Evolutionary conservation across 2,888 invertebrate genomes (phyloP), one percentile per base, ranked within the genome.

Genomic region (Heteromurus nitidus): DNA sequence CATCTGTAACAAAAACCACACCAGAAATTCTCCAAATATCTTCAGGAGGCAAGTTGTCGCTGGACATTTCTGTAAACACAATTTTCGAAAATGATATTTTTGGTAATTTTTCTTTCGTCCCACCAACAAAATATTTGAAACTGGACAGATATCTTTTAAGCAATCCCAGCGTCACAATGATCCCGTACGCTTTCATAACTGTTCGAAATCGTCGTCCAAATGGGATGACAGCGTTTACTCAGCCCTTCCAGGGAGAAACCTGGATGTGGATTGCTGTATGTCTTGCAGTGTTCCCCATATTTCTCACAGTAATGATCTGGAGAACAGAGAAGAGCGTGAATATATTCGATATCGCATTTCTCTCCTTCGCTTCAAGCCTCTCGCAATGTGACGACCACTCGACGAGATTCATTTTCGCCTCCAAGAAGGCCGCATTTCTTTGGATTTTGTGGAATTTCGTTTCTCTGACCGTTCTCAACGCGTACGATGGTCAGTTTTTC

Each of bases 361-460:
- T 26, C 3, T 58, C 58, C 1, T 58, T 58, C 18, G 58, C 58
- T 26, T 24, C 58, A 5, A 28, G 16, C 13, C n/a, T 74, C 7
- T 74, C 74, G 1, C 74, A 74, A 36, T 74, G 74, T 42, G 53
- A 74, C 30, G 36, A 36, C 36, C 74, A 74, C 3, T 74, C 74
- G 0, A 3, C 74, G 1, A 1, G 69, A 36, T n/a, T 28, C 13
- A 13, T 28, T 2, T 69, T 55, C 55, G 13, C 3, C 7, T 31
- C 55, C 0, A 7, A 55, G 1, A 30, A 55, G 2, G 3, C 55
- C 13, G 30, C 18, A 9, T 11, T 1, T 18, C 50, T 69, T 16
- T 69, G 69, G 69, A 13, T 69, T 13, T n/a, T 69, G 13, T 69
- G 69, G 69, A 69, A 69, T 20, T 69, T 30, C 36, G 28, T 11